Conservation (phyloP, 2,888 invertebrate genomes). For the Watsonalla cultraria region DNA sequence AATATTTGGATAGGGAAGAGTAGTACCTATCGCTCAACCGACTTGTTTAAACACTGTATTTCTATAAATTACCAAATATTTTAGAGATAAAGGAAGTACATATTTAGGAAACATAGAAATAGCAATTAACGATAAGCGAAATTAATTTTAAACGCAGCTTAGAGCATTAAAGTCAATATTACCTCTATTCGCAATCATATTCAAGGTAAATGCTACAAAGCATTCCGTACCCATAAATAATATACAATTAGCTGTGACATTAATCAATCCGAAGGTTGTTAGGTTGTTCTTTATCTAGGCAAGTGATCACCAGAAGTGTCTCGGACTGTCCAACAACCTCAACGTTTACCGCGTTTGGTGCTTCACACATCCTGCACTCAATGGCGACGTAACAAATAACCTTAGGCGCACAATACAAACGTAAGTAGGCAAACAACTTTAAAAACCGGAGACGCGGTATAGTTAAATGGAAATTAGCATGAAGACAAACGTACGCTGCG, state of each 20-base stretch:
- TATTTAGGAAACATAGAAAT: no score
- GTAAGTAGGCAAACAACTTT: constrained; percentile 38
- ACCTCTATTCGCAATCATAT: neutral
- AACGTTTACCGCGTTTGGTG: neutral
- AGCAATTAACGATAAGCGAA: no score
- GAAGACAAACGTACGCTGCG: constrained; percentile 33
- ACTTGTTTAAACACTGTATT: no score
- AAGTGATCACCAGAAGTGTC: neutral
- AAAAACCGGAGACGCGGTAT: constrained; percentile 40
- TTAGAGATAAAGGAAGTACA: no score
- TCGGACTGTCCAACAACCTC: neutral
- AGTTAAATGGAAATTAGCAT: constrained; percentile 44
- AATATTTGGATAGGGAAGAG: no score
- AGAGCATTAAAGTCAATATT: no score
- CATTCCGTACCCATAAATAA: neutral
- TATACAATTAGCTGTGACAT: neutral
- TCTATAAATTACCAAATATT: no score
- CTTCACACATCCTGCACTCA: constrained; percentile 24
- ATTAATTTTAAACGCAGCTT: no score
- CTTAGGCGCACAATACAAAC: constrained; percentile 25
- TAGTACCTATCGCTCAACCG: no score
- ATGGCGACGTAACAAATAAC: constrained; percentile 25
- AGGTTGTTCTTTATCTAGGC: neutral
- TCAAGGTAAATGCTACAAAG: neutral
- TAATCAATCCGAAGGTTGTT: neutral